A percentile compares a stretch with the other conserved stretches of the same genome.
phyloP scores from a whole-genome alignment of 2,113 vertebrate species.

The Meles meles region DNA sequence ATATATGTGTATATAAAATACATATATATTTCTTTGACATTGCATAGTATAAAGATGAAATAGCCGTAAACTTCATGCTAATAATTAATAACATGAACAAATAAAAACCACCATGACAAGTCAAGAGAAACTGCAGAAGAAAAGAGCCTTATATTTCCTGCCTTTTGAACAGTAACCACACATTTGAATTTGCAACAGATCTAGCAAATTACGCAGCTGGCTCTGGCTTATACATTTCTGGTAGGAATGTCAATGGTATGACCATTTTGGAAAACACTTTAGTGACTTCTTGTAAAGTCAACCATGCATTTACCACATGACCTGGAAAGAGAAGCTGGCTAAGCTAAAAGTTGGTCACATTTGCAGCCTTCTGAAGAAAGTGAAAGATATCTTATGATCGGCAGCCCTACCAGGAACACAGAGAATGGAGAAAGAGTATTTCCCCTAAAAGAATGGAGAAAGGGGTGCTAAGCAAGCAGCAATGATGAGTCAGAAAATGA shows the following conservation, averaged over 20 bases:
- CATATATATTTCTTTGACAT: background rate
- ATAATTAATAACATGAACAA: background rate
- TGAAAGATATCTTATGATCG: background rate
- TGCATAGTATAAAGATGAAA: background rate
- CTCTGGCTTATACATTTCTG: background rate
- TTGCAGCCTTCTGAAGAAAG: background rate
- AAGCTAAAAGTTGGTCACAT: background rate
- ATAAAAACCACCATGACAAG: background rate
- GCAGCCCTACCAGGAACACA: background rate
- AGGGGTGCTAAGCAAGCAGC: background rate
- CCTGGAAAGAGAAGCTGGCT: background rate
- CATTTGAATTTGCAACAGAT: background rate
- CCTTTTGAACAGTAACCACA: background rate
- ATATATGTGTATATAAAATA: too few species aligned
- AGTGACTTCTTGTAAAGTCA: background rate
- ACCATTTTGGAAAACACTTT: background rate
- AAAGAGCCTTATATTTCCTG: background rate
- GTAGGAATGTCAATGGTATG: background rate
- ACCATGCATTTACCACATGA: background rate
- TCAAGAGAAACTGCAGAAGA: background rate
- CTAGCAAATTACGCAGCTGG: background rate
- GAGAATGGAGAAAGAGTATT: background rate
- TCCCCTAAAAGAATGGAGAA: background rate
- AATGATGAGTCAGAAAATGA: background rate
- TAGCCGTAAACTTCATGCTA: background rate